Evolutionary conservation across 2,797 vertebrate genomes (phyloP), one percentile per base, ranked within the genome.

Genomic region (Meda fulgida): DNA sequence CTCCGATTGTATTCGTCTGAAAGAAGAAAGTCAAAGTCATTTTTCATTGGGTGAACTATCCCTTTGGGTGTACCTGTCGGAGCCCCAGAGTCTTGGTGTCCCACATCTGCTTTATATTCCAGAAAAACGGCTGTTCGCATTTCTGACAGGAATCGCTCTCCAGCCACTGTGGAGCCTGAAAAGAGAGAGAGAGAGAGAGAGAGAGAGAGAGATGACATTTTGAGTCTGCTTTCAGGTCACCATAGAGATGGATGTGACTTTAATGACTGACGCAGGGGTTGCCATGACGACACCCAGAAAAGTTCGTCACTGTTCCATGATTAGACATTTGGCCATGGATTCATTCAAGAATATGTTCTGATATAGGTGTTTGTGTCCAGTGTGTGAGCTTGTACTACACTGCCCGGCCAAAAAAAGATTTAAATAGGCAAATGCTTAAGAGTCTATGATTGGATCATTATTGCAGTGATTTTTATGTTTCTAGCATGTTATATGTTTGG

Each of bases 51-150:
- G 43, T 46, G 11, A 46, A 46, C 13, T 46, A 46, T 46, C 43
- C 43, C 43, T 46, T 46, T 46, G 16, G 5, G 0, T 9, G 36
- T 82, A 99, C 98, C 96, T 99, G 98, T 90, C 98, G 93, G 86
- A 99, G 92, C 0, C 98, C 98, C 86, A 99, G 78, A 0, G 98
- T 98, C 93, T 97, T 99, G 0, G 95, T 95, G 90, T 99, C 97
- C 96, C 97, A 99, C 92, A 99, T 99, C 83, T 99, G 98, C 92
- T 98, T 97, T 89, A 97, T 92, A 69, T 97, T 97, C 96, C 96
- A 97, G 92, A 97, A 97, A 89, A 97, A 97, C 7, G 96, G 96
- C 60, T 97, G 96, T 65, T 96, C 94, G 85, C 96, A 97, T 84
- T 96, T 96, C 89, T 97, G 96, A 92, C 96, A 97, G 7, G 96